phyloP scores from a whole-genome alignment of 2,888 invertebrate genomes.

The Amphipyra tragopoginis region DNA sequence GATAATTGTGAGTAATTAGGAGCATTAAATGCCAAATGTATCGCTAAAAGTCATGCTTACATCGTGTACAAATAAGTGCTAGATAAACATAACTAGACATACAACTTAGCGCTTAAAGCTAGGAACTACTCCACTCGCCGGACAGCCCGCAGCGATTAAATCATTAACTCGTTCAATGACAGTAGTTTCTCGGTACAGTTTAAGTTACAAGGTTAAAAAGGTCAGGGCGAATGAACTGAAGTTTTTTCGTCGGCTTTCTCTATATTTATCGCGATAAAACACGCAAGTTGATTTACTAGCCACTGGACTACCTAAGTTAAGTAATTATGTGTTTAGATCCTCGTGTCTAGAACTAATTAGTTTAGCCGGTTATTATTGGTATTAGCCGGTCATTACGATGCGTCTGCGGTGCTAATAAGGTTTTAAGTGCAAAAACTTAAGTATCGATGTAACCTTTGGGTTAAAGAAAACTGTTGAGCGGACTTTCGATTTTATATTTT shows the following conservation, averaged over 20 bases:
- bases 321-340: constrained; percentile 44
- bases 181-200: constrained; percentile 72
- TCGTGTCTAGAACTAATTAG: constrained; percentile 46
- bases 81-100: not conserved
- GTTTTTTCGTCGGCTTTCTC: constrained; percentile 70
- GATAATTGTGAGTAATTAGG: too few relatives aligned
- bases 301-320: constrained; percentile 24
- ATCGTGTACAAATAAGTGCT: not conserved
- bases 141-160: constrained; percentile 60
- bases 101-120: constrained; percentile 2
- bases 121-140: not conserved
- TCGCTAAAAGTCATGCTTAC: not conserved
- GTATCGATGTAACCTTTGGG: constrained; percentile 48
- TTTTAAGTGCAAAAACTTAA: constrained; percentile 38
- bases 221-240: constrained; percentile 80
- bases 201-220: constrained; percentile 80
- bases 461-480: constrained; percentile 20
- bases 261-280: constrained; percentile 67
- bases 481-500: constrained; percentile 7
- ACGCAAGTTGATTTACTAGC: constrained; percentile 66
- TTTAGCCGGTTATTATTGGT: constrained; percentile 23
- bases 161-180: constrained; percentile 77
- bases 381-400: constrained; percentile 35
- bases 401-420: constrained; percentile 22
- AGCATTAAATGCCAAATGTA: too few relatives aligned